Percentiles rank a stretch among this genome's conserved stretches.
Conservation (phyloP, 2,113 vertebrate genomes). For the Excalfactoria chinensis region DNA sequence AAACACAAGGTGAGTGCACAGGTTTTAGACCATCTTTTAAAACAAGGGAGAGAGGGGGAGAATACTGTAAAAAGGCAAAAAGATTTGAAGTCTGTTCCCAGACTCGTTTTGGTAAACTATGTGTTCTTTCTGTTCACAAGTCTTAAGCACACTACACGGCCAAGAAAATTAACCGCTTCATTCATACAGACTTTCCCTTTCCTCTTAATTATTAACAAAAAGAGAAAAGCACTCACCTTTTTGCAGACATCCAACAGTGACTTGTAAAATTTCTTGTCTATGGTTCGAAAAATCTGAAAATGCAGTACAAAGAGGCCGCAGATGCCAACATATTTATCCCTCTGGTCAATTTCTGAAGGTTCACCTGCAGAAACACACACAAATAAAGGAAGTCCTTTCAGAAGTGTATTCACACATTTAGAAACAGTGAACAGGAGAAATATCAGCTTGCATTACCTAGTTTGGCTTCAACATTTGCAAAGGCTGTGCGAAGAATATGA, state of each 20-base stretch:
- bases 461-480: conserved; percentile 91
- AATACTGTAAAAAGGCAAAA: neutral
- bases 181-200: neutral
- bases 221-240: conserved; percentile 84
- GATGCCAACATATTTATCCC: conserved; percentile 92
- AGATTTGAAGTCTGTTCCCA: neutral
- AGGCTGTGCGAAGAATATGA: conserved; percentile 90
- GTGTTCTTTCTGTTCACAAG: neutral
- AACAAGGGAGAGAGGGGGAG: rapidly evolving
- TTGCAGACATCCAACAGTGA: conserved; percentile 94
- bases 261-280: conserved; percentile 98
- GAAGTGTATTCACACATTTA: conserved; percentile 11
- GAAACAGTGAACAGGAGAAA: conserved; percentile 9
- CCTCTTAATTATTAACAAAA: conserved; percentile 1
- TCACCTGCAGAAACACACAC: conserved; percentile 81
- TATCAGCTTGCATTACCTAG: conserved; percentile 83
- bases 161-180: neutral
- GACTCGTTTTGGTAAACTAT: neutral
- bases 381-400: neutral
- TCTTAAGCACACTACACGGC: neutral
- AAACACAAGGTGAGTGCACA: neutral
- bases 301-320: conserved; percentile 94
- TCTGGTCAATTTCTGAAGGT: conserved; percentile 96
- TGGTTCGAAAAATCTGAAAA: conserved; percentile 94
- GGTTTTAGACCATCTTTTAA: neutral